A percentile compares a stretch with the other conserved stretches of the same genome.
Conservation (phyloP, 2,888 invertebrate genomes). For the Frankliniella intonsa region DNA sequence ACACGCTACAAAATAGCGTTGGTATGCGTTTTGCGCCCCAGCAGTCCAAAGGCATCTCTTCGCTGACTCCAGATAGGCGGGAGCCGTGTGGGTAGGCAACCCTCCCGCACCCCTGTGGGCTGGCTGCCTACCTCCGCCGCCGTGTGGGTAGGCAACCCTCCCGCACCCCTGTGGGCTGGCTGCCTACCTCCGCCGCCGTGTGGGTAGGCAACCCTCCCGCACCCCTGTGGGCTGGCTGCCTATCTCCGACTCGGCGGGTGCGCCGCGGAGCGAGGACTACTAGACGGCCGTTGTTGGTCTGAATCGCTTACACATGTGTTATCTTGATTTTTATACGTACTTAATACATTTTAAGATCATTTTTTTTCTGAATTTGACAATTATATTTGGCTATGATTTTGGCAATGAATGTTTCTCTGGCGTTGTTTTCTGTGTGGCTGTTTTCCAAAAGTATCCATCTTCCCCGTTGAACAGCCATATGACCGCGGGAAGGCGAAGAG, state of each 20-base stretch:
- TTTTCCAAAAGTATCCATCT: too few species aligned
- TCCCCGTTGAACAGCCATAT: too few species aligned
- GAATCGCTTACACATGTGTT: too few species aligned
- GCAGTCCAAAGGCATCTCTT: too few species aligned
- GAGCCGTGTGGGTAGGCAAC: not conserved
- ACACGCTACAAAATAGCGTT: not conserved
- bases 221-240: not conserved
- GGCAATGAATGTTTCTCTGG: too few species aligned
- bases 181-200: constrained; percentile 15
- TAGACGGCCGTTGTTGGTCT: too few species aligned
- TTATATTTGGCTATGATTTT: too few species aligned
- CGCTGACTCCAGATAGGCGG: not conserved
- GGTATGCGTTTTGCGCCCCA: not conserved
- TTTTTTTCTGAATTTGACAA: too few species aligned
- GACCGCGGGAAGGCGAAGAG: too few species aligned
- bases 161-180: not conserved
- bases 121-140: constrained; percentile 12
- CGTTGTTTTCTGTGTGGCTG: too few species aligned
- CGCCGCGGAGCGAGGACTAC: not conserved
- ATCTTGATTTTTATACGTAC: too few species aligned
- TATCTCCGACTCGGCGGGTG: not conserved
- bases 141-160: not conserved
- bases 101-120: not conserved
- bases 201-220: not conserved
- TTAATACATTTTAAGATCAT: too few species aligned